Evolutionary conservation across 2,797 vertebrate species (phyloP).

Genomic region (Ispidina lecontei): DNA sequence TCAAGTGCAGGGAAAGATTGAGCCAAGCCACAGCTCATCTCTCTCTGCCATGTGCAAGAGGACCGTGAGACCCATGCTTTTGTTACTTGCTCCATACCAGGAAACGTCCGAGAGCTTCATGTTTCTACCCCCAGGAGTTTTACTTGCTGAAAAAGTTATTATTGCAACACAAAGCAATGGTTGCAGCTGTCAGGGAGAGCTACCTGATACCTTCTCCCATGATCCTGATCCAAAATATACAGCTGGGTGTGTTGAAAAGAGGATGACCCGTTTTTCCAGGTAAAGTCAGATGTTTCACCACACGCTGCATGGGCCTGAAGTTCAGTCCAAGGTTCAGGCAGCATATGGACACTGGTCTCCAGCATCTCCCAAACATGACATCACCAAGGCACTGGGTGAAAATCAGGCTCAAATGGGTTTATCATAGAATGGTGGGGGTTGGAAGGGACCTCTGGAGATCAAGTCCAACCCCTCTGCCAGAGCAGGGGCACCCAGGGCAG

Average conservation of each 20-base stretch:
- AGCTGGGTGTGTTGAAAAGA: not conserved
- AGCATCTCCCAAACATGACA: not conserved
- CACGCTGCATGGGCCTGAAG: not conserved
- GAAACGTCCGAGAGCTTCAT: fast-evolving
- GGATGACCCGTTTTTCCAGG: not conserved
- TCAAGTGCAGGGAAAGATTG: not conserved
- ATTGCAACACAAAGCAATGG: not conserved
- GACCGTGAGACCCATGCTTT: not conserved
- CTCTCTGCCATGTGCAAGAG: not conserved
- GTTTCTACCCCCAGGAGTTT: not conserved
- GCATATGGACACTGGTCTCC: not conserved
- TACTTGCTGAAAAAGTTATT: no score
- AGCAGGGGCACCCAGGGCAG: no score
- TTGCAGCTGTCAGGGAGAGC: not conserved
- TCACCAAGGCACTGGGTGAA: not conserved
- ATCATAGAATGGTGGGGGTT: no score
- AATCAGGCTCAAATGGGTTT: fast-evolving
- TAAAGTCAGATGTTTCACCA: not conserved
- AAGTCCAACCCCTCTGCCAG: no score
- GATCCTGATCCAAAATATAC: not conserved
- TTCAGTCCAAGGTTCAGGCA: not conserved
- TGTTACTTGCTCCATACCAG: not conserved
- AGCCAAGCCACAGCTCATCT: not conserved
- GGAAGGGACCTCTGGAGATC: no score
- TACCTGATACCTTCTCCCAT: not conserved